phyloP scores from a whole-genome alignment of 2,113 vertebrate genomes.

The Excalfactoria chinensis region DNA sequence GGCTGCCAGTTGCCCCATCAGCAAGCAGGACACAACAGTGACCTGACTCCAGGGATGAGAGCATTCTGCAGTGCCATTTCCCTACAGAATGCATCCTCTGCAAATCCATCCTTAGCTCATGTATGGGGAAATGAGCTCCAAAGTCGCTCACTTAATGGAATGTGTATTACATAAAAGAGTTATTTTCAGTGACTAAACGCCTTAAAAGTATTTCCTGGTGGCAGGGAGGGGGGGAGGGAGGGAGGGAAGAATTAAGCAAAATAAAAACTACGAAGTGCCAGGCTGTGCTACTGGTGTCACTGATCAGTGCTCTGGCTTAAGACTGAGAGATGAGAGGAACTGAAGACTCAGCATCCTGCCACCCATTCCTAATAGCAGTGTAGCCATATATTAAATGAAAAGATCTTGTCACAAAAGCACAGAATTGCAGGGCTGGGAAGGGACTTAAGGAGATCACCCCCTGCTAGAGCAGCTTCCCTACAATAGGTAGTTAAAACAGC shows the following conservation, averaged over 20 bases:
- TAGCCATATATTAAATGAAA: neutral
- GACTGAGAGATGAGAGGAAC: neutral
- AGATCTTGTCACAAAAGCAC: neutral
- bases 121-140: neutral
- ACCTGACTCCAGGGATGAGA: neutral
- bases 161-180: neutral
- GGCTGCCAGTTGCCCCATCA: neutral
- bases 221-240: rapidly evolving
- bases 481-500: neutral
- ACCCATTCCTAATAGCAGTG: neutral
- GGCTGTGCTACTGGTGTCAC: neutral
- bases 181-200: neutral
- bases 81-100: neutral
- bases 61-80: neutral
- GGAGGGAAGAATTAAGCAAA: neutral
- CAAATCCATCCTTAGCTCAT: neutral
- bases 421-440: neutral
- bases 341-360: neutral
- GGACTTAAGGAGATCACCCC: neutral
- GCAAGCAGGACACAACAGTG: neutral
- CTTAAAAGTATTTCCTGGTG: neutral
- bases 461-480: neutral
- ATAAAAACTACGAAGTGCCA: neutral
- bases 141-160: neutral
- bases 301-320: neutral